Evolutionary conservation across 2,888 invertebrate species (phyloP).

Genomic region (Steinernema scapterisci): DNA sequence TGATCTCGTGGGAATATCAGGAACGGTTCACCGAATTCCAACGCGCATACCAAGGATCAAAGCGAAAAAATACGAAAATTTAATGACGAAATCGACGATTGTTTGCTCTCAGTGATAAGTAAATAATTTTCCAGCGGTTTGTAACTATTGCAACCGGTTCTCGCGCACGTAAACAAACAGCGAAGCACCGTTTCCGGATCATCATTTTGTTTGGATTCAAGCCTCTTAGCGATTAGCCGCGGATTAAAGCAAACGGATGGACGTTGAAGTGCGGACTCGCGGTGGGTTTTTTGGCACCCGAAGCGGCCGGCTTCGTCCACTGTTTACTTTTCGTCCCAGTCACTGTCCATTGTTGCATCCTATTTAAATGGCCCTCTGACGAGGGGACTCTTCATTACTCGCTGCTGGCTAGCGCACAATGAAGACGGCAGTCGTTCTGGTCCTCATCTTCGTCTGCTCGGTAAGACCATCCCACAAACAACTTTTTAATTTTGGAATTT

Average conservation of each 20-base stretch:
- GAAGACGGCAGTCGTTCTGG: conserved; percentile 15
- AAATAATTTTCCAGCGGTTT: conserved; percentile 24
- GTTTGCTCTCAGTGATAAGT: conserved; percentile 10
- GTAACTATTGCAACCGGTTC: conserved; percentile 20
- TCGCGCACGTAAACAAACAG: conserved; percentile 15
- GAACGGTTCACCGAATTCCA: too few species aligned
- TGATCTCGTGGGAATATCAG: too few species aligned
- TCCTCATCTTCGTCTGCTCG: conserved; percentile 3
- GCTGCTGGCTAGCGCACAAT: conserved; percentile 30
- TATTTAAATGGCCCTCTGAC: not conserved
- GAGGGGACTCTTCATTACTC: conserved; percentile 11
- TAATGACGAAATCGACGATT: not conserved
- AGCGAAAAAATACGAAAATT: too few species aligned
- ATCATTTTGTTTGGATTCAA: conserved; percentile 6
- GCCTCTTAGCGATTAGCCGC: not conserved
- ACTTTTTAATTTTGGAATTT: not conserved
- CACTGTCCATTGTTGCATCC: not conserved
- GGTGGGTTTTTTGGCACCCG: conserved; percentile 24
- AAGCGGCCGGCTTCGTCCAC: conserved; percentile 12
- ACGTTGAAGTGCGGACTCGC: conserved; percentile 7
- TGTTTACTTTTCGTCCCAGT: not conserved
- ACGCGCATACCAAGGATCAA: too few species aligned
- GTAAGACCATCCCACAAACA: not conserved
- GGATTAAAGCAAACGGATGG: conserved; percentile 23
- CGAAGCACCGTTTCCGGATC: conserved; percentile 23